Conservation (phyloP, 2,797 vertebrate genomes). For the Menidia menidia region DNA sequence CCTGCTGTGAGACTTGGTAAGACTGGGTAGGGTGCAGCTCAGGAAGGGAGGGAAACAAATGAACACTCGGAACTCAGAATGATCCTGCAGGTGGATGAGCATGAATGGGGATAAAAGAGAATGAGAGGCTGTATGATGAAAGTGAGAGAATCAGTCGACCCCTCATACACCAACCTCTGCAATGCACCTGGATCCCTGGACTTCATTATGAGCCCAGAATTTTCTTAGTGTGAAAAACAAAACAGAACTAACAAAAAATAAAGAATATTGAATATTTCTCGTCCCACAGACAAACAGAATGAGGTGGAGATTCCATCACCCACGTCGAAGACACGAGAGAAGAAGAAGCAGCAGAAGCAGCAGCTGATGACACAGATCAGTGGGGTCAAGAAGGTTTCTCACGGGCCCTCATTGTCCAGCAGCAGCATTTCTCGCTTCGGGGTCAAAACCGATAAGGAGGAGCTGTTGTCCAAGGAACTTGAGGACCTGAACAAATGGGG, state of each 20-base stretch:
- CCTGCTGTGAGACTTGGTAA: slow-evolving; percentile 39
- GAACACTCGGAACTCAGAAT: slow-evolving; percentile 41
- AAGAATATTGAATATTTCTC: not conserved
- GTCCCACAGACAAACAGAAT: slow-evolving; percentile 93
- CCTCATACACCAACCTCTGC: slow-evolving; percentile 20
- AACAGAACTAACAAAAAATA: not conserved
- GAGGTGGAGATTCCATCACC: slow-evolving; percentile 98
- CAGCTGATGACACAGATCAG: slow-evolving; percentile 99
- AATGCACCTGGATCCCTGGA: slow-evolving; percentile 22
- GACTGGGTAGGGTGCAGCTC: not conserved
- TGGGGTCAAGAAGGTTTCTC: slow-evolving; percentile 95
- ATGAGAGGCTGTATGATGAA: slow-evolving; percentile 41
- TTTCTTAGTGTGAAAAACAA: not conserved
- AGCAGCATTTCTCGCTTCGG: slow-evolving; percentile 94
- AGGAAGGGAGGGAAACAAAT: slow-evolving; percentile 9
- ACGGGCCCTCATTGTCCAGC: slow-evolving; percentile 92
- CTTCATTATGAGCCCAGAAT: not conserved
- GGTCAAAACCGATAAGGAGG: slow-evolving; percentile 96
- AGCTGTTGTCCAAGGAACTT: slow-evolving; percentile 95
- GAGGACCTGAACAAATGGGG: slow-evolving; percentile 99
- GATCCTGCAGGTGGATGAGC: slow-evolving; percentile 43
- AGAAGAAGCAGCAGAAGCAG: slow-evolving; percentile 92
- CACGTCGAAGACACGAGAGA: slow-evolving; percentile 94
- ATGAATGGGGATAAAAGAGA: slow-evolving; percentile 46
- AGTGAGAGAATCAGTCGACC: slow-evolving; percentile 22